Evolutionary conservation across 2,888 invertebrate species (phyloP).

Genomic region (Ichneumoninae sp.): DNA sequence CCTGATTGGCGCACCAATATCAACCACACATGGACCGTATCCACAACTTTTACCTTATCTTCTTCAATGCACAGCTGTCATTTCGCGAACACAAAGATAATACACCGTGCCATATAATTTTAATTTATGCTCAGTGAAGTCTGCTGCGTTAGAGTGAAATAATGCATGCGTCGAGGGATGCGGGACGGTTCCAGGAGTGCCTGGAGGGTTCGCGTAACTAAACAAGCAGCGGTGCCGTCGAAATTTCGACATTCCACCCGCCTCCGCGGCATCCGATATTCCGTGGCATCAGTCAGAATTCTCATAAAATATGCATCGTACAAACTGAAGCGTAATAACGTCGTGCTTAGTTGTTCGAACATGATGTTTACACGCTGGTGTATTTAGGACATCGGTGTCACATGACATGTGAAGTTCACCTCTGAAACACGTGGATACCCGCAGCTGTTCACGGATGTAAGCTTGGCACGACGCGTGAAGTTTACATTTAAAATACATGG

Average conservation of each 20-base stretch:
- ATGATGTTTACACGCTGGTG: background rate
- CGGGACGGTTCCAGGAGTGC: slow-evolving; percentile 20
- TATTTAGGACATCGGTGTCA: background rate
- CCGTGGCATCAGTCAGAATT: background rate
- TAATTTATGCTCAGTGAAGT: slow-evolving; percentile 10
- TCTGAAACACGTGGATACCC: no score
- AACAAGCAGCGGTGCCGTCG: slow-evolving; percentile 2
- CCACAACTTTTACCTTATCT: background rate
- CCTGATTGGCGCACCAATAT: background rate
- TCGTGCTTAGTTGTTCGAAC: background rate
- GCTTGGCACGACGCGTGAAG: no score
- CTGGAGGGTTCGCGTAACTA: slow-evolving; percentile 5
- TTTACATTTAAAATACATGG: background rate
- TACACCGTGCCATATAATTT: background rate
- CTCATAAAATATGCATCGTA: background rate
- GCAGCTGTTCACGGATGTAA: no score
- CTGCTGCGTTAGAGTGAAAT: slow-evolving; percentile 29
- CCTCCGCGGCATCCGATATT: slow-evolving; percentile 2
- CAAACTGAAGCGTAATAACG: background rate
- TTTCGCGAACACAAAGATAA: background rate
- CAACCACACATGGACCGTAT: background rate
- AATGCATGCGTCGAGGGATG: slow-evolving; percentile 36
- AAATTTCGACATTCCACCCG: slow-evolving; percentile 10
- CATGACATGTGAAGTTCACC: background rate
- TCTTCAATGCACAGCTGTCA: background rate